Evolutionary conservation across 2,113 vertebrate genomes (phyloP), one percentile per base, ranked within the genome.

Genomic region (Trematomus loennbergii): DNA sequence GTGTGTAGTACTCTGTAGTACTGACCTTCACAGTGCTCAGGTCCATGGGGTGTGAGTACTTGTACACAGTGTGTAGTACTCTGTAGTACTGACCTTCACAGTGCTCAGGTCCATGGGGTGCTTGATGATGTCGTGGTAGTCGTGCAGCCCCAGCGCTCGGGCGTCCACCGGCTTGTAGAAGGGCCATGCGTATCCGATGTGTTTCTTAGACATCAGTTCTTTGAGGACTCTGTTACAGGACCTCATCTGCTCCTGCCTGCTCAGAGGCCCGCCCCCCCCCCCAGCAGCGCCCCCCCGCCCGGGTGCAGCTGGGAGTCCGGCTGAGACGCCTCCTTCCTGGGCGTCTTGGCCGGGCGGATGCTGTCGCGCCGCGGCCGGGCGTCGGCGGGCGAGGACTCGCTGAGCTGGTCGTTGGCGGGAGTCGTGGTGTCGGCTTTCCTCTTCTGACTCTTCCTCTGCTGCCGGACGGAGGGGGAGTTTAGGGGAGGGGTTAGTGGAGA

Each of bases 391-490:
- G 97, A 96, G 0, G 96, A 96, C 76, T 97, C 97, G 0, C 97
- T 97, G 69, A 97, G 95, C 18, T 97, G 94, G 92, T 98, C 97
- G 0, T 96, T 98, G 89, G 97, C 95, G 0, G 97, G 97, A 0
- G 97, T 97, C 12, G 97, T 98, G 81, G 97, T 98, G 85, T 98
- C 97, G 1, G 97, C 97, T 96, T 98, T 98, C 95, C 97, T 97
- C 92, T 98, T 98, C 92, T 97, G 96, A 73, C 97, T 97, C 81
- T 98, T 98, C 87, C 95, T 96, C 90, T 95, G 97, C 97, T 98
- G 77, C 3, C 36, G 72, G 48, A 29, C 5, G 78, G 22, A 48
- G 46, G 36, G 3, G 7, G 16, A 40, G 25, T 29, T 29, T 3
- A 29, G 25, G 25, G 3, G 25, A 29, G 25, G 25, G 25, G 25